Evolutionary conservation across 53 echinoderm and acorn worm genomes (phyloP).

Genomic region (Hippasteria phrygiana): DNA sequence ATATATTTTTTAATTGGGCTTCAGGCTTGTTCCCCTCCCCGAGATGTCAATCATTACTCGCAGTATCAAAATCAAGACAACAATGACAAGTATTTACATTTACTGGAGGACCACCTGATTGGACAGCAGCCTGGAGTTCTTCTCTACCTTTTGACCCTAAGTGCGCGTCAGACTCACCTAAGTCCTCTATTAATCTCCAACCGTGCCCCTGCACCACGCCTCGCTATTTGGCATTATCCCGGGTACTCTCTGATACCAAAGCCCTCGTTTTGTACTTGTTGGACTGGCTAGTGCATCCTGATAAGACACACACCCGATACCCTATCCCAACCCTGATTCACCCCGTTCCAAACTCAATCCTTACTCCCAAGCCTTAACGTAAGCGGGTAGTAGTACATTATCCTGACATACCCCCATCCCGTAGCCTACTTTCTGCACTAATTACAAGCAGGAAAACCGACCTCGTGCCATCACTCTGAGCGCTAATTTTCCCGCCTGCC

Average conservation of each 20-base stretch:
- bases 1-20: no score
- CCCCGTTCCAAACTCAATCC: slow-evolving; percentile 21
- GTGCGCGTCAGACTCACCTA: slow-evolving; percentile 14
- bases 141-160: slow-evolving; percentile 22
- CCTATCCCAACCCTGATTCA: not conserved
- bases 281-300: slow-evolving; percentile 6
- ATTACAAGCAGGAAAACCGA: slow-evolving; percentile 48
- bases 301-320: slow-evolving; percentile 40
- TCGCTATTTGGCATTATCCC: slow-evolving; percentile 26
- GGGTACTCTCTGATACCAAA: slow-evolving; percentile 4
- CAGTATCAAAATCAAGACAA: no score
- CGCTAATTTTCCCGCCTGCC: slow-evolving; percentile 47
- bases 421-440: slow-evolving; percentile 59
- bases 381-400: not conserved
- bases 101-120: not conserved
- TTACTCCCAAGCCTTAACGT: not conserved
- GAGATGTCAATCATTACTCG: no score
- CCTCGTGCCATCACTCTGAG: slow-evolving; percentile 45
- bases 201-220: slow-evolving; percentile 36
- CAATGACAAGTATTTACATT: no score
- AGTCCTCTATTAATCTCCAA: slow-evolving; percentile 27
- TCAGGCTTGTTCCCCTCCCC: no score
- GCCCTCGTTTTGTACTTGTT: slow-evolving; percentile 53
- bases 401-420: not conserved
- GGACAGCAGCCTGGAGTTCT: not conserved